phyloP scores from a whole-genome alignment of 2,888 invertebrate genomes.

The Glaucopsyche alexis region DNA sequence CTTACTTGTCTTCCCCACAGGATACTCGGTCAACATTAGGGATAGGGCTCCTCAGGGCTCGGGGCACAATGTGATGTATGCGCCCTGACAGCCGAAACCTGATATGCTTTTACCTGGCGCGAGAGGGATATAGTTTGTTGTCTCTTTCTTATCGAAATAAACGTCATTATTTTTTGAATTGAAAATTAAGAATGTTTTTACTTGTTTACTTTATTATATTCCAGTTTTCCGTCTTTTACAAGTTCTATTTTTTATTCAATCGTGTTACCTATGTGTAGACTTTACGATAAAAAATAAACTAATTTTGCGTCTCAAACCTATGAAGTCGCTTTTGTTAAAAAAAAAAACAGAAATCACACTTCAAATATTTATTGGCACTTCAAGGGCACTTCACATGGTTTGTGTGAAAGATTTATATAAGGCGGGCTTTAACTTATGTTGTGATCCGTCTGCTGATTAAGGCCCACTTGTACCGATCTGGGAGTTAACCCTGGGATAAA shows the following conservation, averaged over 20 bases:
- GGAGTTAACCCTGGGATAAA: too few relatives aligned
- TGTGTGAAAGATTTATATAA: too few relatives aligned
- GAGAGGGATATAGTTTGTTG: neutral
- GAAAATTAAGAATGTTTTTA: constrained; percentile 9
- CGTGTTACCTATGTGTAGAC: too few relatives aligned
- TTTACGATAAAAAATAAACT: too few relatives aligned
- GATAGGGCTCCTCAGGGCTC: neutral
- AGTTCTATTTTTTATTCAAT: neutral
- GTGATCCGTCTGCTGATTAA: too few relatives aligned
- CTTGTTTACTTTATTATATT: neutral
- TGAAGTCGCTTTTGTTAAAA: too few relatives aligned
- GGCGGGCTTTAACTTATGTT: too few relatives aligned
- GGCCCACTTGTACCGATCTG: too few relatives aligned
- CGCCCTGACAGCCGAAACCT: constrained; percentile 9
- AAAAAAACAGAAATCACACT: too few relatives aligned
- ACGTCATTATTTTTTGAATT: constrained; percentile 12
- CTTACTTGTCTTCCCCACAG: neutral
- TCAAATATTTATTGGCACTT: too few relatives aligned
- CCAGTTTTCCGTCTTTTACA: neutral
- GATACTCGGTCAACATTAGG: constrained; percentile 7
- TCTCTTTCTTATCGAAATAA: neutral
- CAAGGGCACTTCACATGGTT: too few relatives aligned
- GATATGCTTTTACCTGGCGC: constrained; percentile 20
- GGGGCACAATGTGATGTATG: constrained; percentile 8
- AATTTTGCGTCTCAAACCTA: too few relatives aligned